phyloP scores from a whole-genome alignment of 2,797 vertebrate genomes.

The Hipposideros larvatus region DNA sequence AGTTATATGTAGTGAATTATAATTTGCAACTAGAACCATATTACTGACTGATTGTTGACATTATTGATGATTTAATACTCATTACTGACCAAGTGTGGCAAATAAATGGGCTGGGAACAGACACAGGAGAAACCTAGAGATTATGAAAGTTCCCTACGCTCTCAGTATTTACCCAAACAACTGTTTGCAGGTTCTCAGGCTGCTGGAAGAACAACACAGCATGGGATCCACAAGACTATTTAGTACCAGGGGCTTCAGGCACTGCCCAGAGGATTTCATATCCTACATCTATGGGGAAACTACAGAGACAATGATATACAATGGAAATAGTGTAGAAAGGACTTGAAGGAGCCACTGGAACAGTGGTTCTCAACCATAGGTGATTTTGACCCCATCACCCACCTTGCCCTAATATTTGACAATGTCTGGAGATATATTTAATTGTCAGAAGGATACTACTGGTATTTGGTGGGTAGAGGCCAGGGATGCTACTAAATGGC shows the following conservation, averaged over 20 bases:
- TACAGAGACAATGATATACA: neutral
- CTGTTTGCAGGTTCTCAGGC: neutral
- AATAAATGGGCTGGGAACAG: slow-evolving; percentile 32
- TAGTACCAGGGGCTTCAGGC: neutral
- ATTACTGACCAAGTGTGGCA: neutral
- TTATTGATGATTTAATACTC: slow-evolving; percentile 38
- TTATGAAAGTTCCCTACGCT: neutral
- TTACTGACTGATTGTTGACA: neutral
- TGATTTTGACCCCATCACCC: neutral
- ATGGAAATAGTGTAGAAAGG: neutral
- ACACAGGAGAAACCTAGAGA: neutral
- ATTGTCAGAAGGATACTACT: neutral
- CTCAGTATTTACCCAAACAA: neutral
- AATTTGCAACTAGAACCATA: neutral
- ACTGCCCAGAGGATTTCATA: neutral
- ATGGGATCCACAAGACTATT: neutral
- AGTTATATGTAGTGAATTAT: neutral
- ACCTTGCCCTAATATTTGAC: neutral
- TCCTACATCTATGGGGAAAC: neutral
- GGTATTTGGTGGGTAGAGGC: neutral
- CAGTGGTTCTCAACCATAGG: neutral
- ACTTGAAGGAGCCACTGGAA: neutral
- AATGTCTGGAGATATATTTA: slow-evolving; percentile 1
- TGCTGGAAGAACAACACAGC: neutral
- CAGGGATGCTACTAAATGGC: neutral